Evolutionary conservation across 2,797 vertebrate genomes (phyloP).

Genomic region (Gadopsis bispinosus): DNA sequence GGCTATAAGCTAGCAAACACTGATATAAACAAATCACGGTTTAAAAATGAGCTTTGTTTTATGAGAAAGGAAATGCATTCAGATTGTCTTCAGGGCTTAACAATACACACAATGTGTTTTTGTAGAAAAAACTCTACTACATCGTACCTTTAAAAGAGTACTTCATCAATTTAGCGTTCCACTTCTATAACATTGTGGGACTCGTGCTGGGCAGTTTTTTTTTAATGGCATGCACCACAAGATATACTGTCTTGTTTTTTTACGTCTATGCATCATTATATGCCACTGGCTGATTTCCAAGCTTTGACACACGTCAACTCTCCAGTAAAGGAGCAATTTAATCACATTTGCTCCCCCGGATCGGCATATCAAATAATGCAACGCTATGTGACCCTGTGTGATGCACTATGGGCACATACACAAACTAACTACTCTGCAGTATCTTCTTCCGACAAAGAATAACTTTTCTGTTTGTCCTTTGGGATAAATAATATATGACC

Average conservation of each 20-base stretch:
- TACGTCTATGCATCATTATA: slow-evolving; percentile 1
- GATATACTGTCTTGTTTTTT: neutral
- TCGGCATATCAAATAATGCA: neutral
- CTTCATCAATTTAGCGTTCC: too few relatives aligned
- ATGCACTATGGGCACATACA: neutral
- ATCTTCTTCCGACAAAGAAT: neutral
- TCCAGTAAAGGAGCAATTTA: slow-evolving; percentile 8
- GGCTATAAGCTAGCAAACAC: neutral
- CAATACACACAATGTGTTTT: too few relatives aligned
- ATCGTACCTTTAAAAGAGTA: too few relatives aligned
- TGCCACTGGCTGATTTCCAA: slow-evolving; percentile 21
- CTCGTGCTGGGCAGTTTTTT: too few relatives aligned
- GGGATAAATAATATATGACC: slow-evolving; percentile 24
- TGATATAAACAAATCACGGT: neutral
- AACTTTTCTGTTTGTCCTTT: neutral
- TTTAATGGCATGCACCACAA: too few relatives aligned
- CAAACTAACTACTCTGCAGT: neutral
- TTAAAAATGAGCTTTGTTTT: too few relatives aligned
- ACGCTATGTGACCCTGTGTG: neutral
- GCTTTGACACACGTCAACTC: slow-evolving; percentile 7
- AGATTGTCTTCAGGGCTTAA: too few relatives aligned
- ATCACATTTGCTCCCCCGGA: neutral
- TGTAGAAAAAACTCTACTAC: too few relatives aligned
- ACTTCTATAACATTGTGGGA: too few relatives aligned
- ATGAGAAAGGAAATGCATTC: too few relatives aligned